Conservation (phyloP, 1,140 invertebrate species). For the Neuroterus valhalla region DNA sequence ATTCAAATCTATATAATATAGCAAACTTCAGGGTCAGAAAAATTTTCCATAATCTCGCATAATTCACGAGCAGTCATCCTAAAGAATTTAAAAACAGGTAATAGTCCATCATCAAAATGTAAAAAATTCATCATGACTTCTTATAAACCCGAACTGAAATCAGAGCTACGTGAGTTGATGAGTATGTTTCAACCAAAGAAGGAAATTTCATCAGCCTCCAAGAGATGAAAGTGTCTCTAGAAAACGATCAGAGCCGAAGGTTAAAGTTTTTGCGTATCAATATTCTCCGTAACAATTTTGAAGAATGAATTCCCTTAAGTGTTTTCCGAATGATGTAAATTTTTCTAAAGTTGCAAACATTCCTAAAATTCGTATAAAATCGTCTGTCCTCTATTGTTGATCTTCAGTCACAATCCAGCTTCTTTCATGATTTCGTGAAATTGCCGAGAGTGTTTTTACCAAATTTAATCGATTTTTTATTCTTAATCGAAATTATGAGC, state of each 20-base stretch:
- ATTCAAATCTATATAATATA: no score
- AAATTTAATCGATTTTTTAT: no score
- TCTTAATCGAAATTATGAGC: no score
- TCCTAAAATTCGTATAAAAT: not conserved
- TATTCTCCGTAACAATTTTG: not conserved
- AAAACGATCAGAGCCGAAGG: not conserved
- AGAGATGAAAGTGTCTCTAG: not conserved
- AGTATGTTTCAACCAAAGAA: conserved; percentile 3
- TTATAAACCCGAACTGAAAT: not conserved
- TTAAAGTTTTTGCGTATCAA: not conserved
- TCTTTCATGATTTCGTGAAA: not conserved
- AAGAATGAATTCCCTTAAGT: conserved; percentile 1
- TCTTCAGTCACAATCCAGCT: not conserved
- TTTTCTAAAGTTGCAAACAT: not conserved
- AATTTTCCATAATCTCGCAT: no score
- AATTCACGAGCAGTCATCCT: no score
- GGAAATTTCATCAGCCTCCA: conserved; percentile 12
- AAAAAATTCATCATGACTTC: not conserved
- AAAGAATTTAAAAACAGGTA: no score
- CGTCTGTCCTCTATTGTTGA: not conserved
- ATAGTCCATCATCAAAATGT: not conserved
- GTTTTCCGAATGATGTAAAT: not conserved
- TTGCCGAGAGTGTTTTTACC: no score
- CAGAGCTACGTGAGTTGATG: not conserved
- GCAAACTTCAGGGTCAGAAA: no score